Base-by-base conservation (phyloP, 2,797 vertebrate species). In the Typhlichthys subterraneus region DNA sequence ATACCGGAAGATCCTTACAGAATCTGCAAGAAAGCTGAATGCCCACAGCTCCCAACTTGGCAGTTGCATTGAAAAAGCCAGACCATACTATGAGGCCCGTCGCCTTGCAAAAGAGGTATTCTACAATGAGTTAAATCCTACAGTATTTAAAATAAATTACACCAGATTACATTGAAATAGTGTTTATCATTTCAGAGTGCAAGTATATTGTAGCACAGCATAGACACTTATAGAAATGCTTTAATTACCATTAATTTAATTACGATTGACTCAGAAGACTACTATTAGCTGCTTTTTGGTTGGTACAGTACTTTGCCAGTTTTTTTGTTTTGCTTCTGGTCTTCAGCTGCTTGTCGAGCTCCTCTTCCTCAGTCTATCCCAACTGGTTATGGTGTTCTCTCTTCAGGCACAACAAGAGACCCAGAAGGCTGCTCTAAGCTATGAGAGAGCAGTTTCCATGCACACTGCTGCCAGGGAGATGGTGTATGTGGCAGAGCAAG, bases 401-500 rank as follows among this genome's bases (percentile, higher is more conserved):
- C 12, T 13, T 69, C 15, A 97, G 96, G 96, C 96, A 0, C 96
- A 98, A 85, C 96, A 98, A 88, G 96, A 98, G 91, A 97, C 96
- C 0, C 96, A 98, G 91, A 94, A 94, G 78, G 96, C 96, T 0
- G 96, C 96, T 0, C 66, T 98, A 83, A 90, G 96, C 10, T 98
- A 97, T 0, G 96, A 98, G 82, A 84, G 96, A 4, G 96, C 96
- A 0, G 96, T 97, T 47, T 96, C 96, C 66, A 97, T 96, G 95
- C 96, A 98, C 89, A 94, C 94, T 0, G 96, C 96, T 0, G 96
- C 96, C 33, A 92, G 96, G 46, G 96, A 98, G 82, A 98, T 98
- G 96, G 96, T 98, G 2, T 96, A 96, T 1, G 96, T 98, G 81
- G 96, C 96, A 0, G 96, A 98, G 80, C 96, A 98, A 80, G 96